Base-by-base conservation (phyloP, 2,797 vertebrate genomes). In the Myotis myotis region DNA sequence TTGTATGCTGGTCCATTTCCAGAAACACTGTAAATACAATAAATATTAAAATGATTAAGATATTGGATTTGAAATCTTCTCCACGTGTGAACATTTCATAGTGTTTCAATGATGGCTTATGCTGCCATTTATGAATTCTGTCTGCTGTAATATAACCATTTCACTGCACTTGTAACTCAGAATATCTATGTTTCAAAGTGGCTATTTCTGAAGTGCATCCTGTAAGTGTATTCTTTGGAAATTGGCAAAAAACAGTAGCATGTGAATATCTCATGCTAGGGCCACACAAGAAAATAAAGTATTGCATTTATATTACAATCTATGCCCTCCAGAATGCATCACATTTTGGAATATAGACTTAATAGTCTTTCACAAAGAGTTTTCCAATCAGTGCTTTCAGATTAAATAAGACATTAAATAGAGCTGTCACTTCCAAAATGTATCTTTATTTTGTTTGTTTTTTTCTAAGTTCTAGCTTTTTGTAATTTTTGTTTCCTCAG, bases 1-100 rank as follows among this genome's bases (percentile, higher is more conserved):
- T 98, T 99, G 89, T 98, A 97, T 89, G 98, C 98, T 83, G 97
- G 98, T 90, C 97, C 98, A 78, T 97, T 99, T 96, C 98, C 98
- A 87, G 98, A 98, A 93, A 98, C 98, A 97, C 99, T 99, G 98
- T 93, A 98, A 97, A 96, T 75, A 91, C 60, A 96, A 83, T 51
- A 94, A 96, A 95, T 80, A 96, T 83, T 88, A 84, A 89, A 87
- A 96, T 91, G 55, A 94, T 93, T 92, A 96, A 93, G 6, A 78
- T 64, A 95, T 6, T 36, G 72, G 28, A 33, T 71, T 91, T 82
- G 44, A 70, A 84, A 76, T 51, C n/a, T 36, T 55, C 92, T 83
- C 81, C 76, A 57, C 5, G 92, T 36, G 80, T 20, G 83, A 60
- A 1, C 3, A 93, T 93, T 64, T 78, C n/a, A 47, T 47, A 85